A percentile compares a stretch with the other conserved stretches of the same genome.
Conservation (phyloP, 2,113 vertebrate species). For the Dicerorhinus sumatrensis region DNA sequence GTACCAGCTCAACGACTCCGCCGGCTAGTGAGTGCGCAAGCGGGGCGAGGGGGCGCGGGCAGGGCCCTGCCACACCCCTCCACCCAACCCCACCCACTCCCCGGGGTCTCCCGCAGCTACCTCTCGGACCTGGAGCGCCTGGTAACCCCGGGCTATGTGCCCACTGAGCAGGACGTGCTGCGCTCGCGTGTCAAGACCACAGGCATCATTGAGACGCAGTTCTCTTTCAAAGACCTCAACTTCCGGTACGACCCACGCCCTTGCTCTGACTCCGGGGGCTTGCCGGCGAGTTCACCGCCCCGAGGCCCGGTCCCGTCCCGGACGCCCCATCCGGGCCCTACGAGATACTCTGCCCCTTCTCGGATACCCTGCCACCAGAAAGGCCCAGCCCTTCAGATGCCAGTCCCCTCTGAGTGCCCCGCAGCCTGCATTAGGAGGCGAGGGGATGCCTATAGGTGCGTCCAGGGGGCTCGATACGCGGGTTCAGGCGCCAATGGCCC, state of each 20-base stretch:
- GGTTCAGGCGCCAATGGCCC: neutral
- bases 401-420: neutral
- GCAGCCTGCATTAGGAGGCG: neutral
- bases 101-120: slow-evolving; percentile 88
- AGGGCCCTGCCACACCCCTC: neutral
- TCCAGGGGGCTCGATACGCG: accelerated
- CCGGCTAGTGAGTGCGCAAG: slow-evolving; percentile 92
- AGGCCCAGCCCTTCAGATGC: neutral
- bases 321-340: neutral
- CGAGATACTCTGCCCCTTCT: neutral
- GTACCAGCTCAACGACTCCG: slow-evolving; percentile 98
- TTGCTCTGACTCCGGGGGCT: accelerated
- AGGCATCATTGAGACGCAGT: slow-evolving; percentile 97
- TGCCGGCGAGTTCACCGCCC: neutral
- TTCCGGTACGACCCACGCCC: slow-evolving; percentile 90
- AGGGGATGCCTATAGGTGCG: neutral
- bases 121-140: slow-evolving; percentile 95
- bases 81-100: neutral
- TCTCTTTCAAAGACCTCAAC: slow-evolving; percentile 97
- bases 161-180: slow-evolving; percentile 98
- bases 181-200: slow-evolving; percentile 98
- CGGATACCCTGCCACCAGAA: neutral
- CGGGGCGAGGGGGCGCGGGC: neutral
- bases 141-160: slow-evolving; percentile 94
- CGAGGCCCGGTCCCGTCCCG: accelerated